A percentile compares a stretch with the other conserved stretches of the same genome.
Conservation (phyloP, 2,888 invertebrate species). For the Lycophotia porphyrea region DNA sequence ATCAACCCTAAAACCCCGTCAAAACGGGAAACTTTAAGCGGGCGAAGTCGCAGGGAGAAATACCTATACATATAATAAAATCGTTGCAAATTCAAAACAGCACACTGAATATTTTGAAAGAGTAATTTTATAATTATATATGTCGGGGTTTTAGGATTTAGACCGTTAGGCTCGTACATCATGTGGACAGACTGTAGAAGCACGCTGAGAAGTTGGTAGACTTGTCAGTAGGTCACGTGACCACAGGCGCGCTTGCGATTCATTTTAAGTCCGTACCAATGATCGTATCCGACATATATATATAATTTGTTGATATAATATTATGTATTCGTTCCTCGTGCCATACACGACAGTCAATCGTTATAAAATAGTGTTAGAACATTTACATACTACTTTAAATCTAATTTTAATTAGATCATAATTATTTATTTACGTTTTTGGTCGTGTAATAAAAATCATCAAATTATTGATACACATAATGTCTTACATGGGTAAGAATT, state of each 20-base stretch:
- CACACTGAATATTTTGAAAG: not conserved
- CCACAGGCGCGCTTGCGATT: too few relatives aligned
- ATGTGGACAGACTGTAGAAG: too few relatives aligned
- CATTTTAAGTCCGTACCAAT: too few relatives aligned
- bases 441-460: slow-evolving; percentile 19
- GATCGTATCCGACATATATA: too few relatives aligned
- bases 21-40: too few relatives aligned
- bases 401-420: slow-evolving; percentile 43
- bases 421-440: slow-evolving; percentile 8
- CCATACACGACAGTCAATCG: slow-evolving; percentile 15
- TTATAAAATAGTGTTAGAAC: slow-evolving; percentile 41
- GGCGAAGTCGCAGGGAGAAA: too few relatives aligned
- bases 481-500: not conserved
- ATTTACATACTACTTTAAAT: slow-evolving; percentile 49
- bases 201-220: too few relatives aligned
- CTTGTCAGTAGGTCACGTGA: too few relatives aligned
- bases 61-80: too few relatives aligned
- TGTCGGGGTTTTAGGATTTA: too few relatives aligned
- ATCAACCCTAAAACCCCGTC: too few relatives aligned
- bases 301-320: slow-evolving; percentile 18
- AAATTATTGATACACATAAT: not conserved
- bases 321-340: not conserved
- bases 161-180: too few relatives aligned
- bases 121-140: not conserved
- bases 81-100: not conserved